Conservation (phyloP, 2,888 invertebrate genomes). For the Cerastis leucographa region DNA sequence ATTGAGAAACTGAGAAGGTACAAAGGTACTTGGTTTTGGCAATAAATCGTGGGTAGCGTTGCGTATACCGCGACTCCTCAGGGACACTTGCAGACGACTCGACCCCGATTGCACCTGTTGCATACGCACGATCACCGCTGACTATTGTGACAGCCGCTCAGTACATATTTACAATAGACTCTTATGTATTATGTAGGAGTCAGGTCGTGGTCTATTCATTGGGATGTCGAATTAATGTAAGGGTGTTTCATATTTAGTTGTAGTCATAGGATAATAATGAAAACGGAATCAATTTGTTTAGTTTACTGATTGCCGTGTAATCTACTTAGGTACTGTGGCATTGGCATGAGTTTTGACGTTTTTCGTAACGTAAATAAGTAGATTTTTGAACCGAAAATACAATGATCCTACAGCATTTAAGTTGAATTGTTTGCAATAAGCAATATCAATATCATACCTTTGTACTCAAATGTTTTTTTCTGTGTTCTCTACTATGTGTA, state of each 20-base stretch:
- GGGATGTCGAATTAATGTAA: neutral
- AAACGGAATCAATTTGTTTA: neutral
- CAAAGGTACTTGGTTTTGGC: conserved; percentile 5
- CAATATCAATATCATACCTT: too few relatives aligned
- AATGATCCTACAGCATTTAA: too few relatives aligned
- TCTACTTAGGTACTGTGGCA: neutral
- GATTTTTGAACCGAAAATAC: too few relatives aligned
- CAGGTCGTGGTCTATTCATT: neutral
- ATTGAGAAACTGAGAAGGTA: conserved; percentile 1
- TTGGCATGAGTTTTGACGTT: too few relatives aligned
- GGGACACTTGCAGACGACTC: conserved; percentile 25
- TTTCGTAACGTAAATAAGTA: too few relatives aligned
- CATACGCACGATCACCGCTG: conserved; percentile 20
- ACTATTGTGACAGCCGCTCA: conserved; percentile 10
- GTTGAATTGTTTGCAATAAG: too few relatives aligned
- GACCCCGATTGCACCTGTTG: conserved; percentile 61
- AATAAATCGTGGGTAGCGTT: conserved; percentile 23
- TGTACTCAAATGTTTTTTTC: too few relatives aligned
- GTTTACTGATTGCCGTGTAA: neutral
- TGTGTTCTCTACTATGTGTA: too few relatives aligned
- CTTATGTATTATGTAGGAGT: neutral
- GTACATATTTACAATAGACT: conserved; percentile 5
- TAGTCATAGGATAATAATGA: neutral
- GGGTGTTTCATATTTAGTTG: neutral
- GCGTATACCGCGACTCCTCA: conserved; percentile 9